Conservation (phyloP, 2,113 vertebrate species). For the Gopherus evgoodei region DNA sequence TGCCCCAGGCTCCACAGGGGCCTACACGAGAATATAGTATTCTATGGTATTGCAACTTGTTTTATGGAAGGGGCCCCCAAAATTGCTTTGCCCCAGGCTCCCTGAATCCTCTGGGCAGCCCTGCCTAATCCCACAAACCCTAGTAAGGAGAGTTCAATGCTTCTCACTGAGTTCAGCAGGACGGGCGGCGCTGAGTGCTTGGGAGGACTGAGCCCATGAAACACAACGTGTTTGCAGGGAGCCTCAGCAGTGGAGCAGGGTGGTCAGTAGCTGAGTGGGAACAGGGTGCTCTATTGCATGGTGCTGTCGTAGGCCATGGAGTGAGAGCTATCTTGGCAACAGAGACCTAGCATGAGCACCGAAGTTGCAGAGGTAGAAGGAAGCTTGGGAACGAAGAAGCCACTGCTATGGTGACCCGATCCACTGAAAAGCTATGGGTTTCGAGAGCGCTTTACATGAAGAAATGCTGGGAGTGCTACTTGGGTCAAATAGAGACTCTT, state of each 20-base stretch:
- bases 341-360: conserved; percentile 1
- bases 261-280: conserved; percentile 2
- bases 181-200: background rate
- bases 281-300: conserved; percentile 1
- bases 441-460: background rate
- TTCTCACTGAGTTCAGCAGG: background rate
- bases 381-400: conserved; percentile 10
- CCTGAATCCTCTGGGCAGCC: too few relatives aligned
- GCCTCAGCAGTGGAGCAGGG: background rate
- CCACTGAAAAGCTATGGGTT: background rate
- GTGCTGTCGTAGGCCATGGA: conserved; percentile 30
- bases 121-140: background rate
- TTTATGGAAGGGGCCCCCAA: too few relatives aligned
- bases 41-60: too few relatives aligned
- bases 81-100: too few relatives aligned
- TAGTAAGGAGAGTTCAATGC: background rate
- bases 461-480: too few relatives aligned
- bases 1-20: too few relatives aligned
- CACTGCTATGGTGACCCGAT: background rate
- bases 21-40: too few relatives aligned
- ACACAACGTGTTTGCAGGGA: background rate
- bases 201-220: conserved; percentile 18
- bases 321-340: conserved; percentile 56
- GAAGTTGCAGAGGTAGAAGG: conserved; percentile 3
- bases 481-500: background rate